Percentiles rank a stretch among this genome's conserved stretches.
These are phyloP conservation scores for Ceraclea dissimilis DNA, from an alignment of 2,888 invertebrate genomes.

Conservation along the genomic window DNA sequence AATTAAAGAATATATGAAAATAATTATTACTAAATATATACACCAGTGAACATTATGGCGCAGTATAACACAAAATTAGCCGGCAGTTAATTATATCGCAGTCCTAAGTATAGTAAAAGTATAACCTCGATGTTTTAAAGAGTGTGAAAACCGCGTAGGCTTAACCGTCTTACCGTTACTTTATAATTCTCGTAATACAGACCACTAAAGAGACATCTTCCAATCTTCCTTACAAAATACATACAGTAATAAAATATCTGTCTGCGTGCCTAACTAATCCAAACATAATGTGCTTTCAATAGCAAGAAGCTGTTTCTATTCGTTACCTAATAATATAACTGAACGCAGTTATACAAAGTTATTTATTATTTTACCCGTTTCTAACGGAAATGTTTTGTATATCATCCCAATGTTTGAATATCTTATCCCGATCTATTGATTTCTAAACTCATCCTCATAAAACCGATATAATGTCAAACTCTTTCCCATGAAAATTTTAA, in stretches of 20 bases:
- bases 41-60: constrained; percentile 10
- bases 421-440: constrained; percentile 18
- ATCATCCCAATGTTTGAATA: constrained; percentile 10
- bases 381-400: constrained; percentile 11
- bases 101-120: constrained; percentile 14
- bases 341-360: constrained; percentile 4
- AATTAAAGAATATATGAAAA: constrained; percentile 19
- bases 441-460: constrained; percentile 7
- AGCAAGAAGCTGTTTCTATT: too few relatives aligned
- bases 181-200: neutral
- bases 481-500: constrained; percentile 26
- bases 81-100: constrained; percentile 11
- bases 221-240: neutral
- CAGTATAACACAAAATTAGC: constrained; percentile 12
- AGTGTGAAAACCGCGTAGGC: constrained; percentile 12
- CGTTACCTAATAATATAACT: too few relatives aligned
- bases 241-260: neutral
- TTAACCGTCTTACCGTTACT: constrained; percentile 3
- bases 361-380: constrained; percentile 1
- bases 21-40: constrained; percentile 7
- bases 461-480: constrained; percentile 7
- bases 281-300: too few relatives aligned
- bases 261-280: neutral
- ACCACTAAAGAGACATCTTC: too few relatives aligned
- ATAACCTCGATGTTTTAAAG: constrained; percentile 17